Evolutionary conservation across 2,113 vertebrate genomes (phyloP).

Genomic region (Amazona guildingii): DNA sequence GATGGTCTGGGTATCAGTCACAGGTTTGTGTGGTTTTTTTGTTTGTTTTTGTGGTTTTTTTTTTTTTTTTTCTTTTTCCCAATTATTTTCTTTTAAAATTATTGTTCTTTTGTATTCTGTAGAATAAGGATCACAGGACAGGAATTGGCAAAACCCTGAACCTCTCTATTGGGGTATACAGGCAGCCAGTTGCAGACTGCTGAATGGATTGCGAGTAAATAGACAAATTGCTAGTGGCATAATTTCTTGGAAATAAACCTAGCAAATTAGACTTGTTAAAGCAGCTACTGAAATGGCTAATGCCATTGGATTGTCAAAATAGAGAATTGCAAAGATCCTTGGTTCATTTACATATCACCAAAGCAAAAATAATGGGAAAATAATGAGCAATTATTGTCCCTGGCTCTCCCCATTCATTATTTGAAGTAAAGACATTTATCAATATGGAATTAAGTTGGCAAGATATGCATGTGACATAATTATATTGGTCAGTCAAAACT

Average conservation of each 20-base stretch:
- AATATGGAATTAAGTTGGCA: constrained; percentile 13
- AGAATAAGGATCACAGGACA: not conserved
- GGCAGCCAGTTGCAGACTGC: not conserved
- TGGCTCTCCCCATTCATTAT: constrained; percentile 41
- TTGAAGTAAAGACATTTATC: constrained; percentile 55
- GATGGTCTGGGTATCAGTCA: not conserved
- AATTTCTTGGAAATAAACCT: constrained; percentile 58
- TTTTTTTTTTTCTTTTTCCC: not conserved
- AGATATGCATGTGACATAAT: not conserved
- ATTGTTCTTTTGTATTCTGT: not conserved
- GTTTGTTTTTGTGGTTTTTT: no score
- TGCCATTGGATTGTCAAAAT: constrained; percentile 68
- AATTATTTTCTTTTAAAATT: not conserved
- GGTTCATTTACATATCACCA: constrained; percentile 65
- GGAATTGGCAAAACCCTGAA: not conserved
- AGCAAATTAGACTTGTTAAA: constrained; percentile 64
- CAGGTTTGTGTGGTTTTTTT: no score
- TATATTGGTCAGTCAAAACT: not conserved
- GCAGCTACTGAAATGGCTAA: constrained; percentile 62
- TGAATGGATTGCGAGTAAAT: constrained; percentile 19
- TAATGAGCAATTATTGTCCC: constrained; percentile 63
- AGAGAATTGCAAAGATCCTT: constrained; percentile 51
- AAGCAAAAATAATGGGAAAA: constrained; percentile 69
- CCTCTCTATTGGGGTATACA: not conserved
- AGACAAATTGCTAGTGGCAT: constrained; percentile 62